Base-by-base conservation (phyloP, 2,797 vertebrate species). In the Gobio occitaniae region DNA sequence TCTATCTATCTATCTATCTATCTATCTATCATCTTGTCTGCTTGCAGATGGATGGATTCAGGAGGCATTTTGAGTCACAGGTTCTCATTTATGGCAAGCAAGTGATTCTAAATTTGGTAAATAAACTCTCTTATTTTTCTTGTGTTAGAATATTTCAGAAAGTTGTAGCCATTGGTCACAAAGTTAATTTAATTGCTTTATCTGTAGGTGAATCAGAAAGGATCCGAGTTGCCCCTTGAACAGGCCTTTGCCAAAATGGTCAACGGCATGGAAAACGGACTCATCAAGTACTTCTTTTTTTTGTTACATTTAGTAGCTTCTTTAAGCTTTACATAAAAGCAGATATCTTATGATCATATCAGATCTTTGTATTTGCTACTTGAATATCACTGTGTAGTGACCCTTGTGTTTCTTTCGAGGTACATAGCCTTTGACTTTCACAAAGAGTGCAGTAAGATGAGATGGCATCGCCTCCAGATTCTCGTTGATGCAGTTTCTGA, bases 61-160 rank as follows among this genome's bases (percentile, higher is more conserved):
- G 98, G 94, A 97, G 98, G 85, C 98, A 99, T 91, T 99, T 99
- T 90, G 98, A 99, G 91, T 98, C 97, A 0, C 98, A 99, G 92
- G 95, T 98, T 84, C 97, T 99, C 83, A 97, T 96, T 92, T 99
- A 99, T 87, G 98, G 98, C 87, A 99, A 98, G 88, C 98, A 99
- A 93, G 95, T 97, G n/a, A 94, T 99, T 90, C 92, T 99, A 86
- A 99, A 99, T 90, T 93, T 99, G 97, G 98, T 99, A 95, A 88
- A 95, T 84, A 77, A 29, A 54, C 6, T 84, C 0, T 7, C 88
- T 86, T 9, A 32, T 85, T 29, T 25, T 25, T 21, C 16, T 68
- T 68, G 36, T 32, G 36, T 13, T 36, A 4, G 52, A 68, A 69
- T 80, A 29, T 41, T 36, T 59, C 2, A 63, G 54, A 66, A 61